Conservation (phyloP, 2,888 invertebrate species). For the Heterodera filipjevi region DNA sequence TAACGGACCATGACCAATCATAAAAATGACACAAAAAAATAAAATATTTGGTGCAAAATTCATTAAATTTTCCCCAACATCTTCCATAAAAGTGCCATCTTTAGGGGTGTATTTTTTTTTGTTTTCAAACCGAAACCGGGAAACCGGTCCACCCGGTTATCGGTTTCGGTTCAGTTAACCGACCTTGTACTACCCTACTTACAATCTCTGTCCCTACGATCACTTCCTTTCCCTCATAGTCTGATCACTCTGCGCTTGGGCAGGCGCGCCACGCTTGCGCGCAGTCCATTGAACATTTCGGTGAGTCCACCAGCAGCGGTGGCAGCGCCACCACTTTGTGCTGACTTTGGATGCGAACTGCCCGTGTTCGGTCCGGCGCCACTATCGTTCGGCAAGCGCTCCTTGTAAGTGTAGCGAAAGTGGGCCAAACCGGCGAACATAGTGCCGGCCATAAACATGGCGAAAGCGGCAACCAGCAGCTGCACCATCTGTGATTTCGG, state of each 20-base stretch:
- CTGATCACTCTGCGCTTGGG: slow-evolving; percentile 22
- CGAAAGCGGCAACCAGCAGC: slow-evolving; percentile 1
- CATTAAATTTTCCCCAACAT: too few relatives aligned
- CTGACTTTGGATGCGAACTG: background rate
- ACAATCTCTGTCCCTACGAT: too few relatives aligned
- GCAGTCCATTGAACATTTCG: slow-evolving; percentile 7
- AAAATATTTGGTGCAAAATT: too few relatives aligned
- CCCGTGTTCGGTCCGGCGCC: background rate
- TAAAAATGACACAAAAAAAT: too few relatives aligned
- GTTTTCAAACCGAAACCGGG: too few relatives aligned
- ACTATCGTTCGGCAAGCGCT: background rate
- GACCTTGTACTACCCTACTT: too few relatives aligned
- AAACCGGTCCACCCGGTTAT: too few relatives aligned
- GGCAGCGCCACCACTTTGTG: background rate
- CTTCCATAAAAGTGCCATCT: too few relatives aligned
- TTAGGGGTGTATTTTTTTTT: too few relatives aligned
- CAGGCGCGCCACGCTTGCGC: slow-evolving; percentile 12
- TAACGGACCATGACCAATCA: too few relatives aligned
- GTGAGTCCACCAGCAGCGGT: background rate
- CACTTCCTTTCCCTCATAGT: slow-evolving; percentile 12
- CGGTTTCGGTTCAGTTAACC: too few relatives aligned
- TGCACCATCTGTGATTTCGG: slow-evolving; percentile 10
- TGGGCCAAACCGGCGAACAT: slow-evolving; percentile 18
- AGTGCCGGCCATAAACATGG: background rate
- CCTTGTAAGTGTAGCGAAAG: slow-evolving; percentile 21